Conservation (phyloP, 2,113 vertebrate species). For the Columbina picui region DNA sequence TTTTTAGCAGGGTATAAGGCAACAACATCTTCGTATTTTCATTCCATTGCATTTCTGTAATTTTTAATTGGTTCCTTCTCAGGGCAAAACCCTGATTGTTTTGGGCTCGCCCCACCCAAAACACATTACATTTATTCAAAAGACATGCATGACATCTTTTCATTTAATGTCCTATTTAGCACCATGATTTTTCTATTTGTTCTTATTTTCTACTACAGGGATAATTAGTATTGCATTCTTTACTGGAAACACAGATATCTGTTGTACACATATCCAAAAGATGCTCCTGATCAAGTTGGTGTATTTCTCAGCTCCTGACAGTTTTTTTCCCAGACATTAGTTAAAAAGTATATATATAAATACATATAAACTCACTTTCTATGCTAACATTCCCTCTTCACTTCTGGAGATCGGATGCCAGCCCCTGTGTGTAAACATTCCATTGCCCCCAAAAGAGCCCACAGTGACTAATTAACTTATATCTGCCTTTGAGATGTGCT, state of each 20-base stretch:
- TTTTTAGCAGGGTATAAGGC: background rate
- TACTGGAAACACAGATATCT: background rate
- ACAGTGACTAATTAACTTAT: background rate
- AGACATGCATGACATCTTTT: background rate
- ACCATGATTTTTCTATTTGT: background rate
- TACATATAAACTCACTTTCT: no score
- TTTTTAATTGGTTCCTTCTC: background rate
- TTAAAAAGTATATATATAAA: background rate
- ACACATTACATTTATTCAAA: background rate
- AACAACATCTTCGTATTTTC: background rate
- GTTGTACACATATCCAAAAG: background rate
- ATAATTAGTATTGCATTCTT: background rate
- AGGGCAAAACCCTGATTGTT: background rate
- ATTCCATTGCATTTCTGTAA: background rate
- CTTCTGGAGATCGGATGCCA: background rate
- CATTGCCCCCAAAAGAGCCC: background rate
- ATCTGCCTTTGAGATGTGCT: background rate
- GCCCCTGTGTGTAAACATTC: background rate
- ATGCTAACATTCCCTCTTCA: background rate
- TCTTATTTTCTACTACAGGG: background rate
- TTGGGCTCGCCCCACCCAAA: background rate
- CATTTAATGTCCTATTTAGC: background rate
- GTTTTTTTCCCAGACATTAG: background rate
- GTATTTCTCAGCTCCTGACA: background rate
- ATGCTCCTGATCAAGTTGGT: background rate